A percentile compares a stretch with the other conserved stretches of the same genome.
Evolutionary conservation across 2,113 vertebrate species (phyloP).

Genomic region (Nestor notabilis): DNA sequence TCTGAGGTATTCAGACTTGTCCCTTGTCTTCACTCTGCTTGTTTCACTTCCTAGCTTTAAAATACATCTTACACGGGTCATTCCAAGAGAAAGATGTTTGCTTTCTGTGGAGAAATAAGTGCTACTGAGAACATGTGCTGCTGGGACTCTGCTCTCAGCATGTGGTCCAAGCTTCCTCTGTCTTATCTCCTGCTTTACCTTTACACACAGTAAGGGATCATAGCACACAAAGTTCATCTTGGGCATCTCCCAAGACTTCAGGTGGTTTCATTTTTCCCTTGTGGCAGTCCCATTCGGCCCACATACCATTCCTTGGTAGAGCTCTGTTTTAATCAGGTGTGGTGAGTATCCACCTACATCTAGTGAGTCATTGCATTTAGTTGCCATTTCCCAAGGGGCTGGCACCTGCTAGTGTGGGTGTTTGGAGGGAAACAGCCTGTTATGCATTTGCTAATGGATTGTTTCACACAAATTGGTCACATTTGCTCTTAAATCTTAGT

Average conservation of each 20-base stretch:
- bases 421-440: neutral
- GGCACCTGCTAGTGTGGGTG: neutral
- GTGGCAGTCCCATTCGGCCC: neutral
- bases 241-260: neutral
- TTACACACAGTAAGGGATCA: neutral
- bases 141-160: neutral
- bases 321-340: constrained; percentile 9
- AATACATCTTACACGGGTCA: neutral
- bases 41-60: neutral
- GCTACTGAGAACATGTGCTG: neutral
- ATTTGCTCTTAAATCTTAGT: neutral
- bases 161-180: neutral
- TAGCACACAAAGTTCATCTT: neutral
- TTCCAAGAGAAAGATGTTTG: neutral
- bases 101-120: neutral
- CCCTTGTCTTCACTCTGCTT: neutral
- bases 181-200: neutral
- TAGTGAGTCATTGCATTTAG: neutral
- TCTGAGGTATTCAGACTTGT: neutral
- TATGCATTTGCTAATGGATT: neutral
- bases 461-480: neutral
- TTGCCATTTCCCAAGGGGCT: neutral
- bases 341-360: neutral
- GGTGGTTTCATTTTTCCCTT: neutral
- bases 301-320: neutral